Base-by-base conservation (phyloP, 2,113 vertebrate species). In the Microtus richardsoni region DNA sequence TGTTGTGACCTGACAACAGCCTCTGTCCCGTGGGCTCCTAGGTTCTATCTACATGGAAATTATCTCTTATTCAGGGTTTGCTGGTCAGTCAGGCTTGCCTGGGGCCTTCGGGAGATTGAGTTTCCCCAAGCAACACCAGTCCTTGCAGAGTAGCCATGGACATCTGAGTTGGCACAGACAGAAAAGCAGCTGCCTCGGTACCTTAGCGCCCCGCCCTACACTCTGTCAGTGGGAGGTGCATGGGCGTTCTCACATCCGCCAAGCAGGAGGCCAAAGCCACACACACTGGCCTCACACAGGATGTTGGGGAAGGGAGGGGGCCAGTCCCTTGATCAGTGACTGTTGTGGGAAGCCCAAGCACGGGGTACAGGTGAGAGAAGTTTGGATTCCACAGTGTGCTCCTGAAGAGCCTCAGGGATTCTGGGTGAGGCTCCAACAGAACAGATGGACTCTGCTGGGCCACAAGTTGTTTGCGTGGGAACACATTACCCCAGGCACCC, bases 221-320 rank as follows among this genome's bases (percentile, higher is more conserved):
- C 78, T 79, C 30, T 22, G 4, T 26, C 13, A 0, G 60, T 74
- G 21, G 91, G 91, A 80, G 91, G 82, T 71, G 30, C 60, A 75
- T 49, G 85, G 93, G 44, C 2, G 6, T 7, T 41, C 75, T 92
- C 79, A 94, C 75, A 92, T 87, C 92, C 24, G 11, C 58, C 88
- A 73, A 73, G 68, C 66, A 6, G 30, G 66, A 86, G 82, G 70
- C 87, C 94, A 36, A 77, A 84, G 94, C 94, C 79, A 36, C 94
- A 87, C 19, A 3, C 19, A 8, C 60, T 0, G 54, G 79, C 82
- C 83, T 94, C 88, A 86, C 92, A 96, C 96, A 97, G 96, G 97
- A 96, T 97, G 95, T 96, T 0, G 36, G 70, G 89, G 80, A 41
- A 62, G 96, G 83, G 58, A 19, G 41, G 82, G 17, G 89, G 82